phyloP scores from a whole-genome alignment of 1,140 invertebrate genomes.

The Mesaphorura yosii region DNA sequence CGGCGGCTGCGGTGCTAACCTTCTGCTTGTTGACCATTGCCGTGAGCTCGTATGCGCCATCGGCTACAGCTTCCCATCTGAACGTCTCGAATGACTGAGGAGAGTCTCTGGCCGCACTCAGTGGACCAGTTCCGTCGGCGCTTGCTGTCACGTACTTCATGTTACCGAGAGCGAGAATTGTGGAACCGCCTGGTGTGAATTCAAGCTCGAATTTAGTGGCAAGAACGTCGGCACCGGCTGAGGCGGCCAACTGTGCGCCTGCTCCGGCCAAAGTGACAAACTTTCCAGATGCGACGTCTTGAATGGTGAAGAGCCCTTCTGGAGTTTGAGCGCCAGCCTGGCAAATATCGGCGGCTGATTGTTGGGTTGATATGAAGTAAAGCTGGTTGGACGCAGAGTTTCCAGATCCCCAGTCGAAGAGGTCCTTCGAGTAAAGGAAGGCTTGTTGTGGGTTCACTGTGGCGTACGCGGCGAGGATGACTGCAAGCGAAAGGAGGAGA shows the following conservation, averaged over 20 bases:
- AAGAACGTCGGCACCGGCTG: conserved; percentile 7
- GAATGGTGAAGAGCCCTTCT: conserved; percentile 18
- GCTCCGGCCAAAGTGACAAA: conserved; percentile 5
- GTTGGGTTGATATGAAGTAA: conserved; percentile 23
- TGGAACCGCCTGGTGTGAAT: conserved; percentile 19
- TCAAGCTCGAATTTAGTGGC: conserved; percentile 14
- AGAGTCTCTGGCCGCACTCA: conserved; percentile 7
- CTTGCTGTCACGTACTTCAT: conserved; percentile 11
- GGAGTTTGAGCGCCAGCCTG: conserved; percentile 10
- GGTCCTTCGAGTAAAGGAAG: conserved; percentile 8
- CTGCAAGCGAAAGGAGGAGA: conserved; percentile 4
- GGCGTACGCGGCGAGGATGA: conserved; percentile 23
- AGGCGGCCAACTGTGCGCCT: conserved; percentile 6
- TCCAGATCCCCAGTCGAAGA: conserved; percentile 25
- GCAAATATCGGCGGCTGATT: conserved; percentile 17
- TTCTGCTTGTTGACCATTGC: conserved; percentile 17
- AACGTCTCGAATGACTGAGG: conserved; percentile 14
- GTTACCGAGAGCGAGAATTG: conserved; percentile 3
- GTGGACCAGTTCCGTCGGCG: neutral
- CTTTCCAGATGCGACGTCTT: conserved; percentile 18
- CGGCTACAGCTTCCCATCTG: conserved; percentile 6
- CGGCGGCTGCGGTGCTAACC: conserved; percentile 2
- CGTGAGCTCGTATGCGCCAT: conserved; percentile 10
- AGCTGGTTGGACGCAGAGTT: conserved; percentile 24
- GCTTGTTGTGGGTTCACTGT: conserved; percentile 21